Conservation (phyloP, 2,888 invertebrate species). For the Dione juno region DNA sequence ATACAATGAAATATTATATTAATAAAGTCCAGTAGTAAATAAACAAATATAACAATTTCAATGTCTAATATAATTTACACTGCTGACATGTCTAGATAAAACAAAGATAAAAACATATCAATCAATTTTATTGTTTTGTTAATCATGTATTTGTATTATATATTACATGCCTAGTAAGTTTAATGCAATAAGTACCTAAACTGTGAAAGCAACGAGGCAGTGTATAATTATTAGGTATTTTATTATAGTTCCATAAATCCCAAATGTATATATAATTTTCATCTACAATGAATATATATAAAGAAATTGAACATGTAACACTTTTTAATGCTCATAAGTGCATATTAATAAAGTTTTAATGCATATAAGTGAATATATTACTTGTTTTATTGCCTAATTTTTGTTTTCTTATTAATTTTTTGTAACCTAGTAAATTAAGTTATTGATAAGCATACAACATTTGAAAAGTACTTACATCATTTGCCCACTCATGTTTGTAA, state of each 20-base stretch:
- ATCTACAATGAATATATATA: too few species aligned
- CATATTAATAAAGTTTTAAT: too few species aligned
- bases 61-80: background rate
- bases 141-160: background rate
- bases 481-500: constrained; percentile 95
- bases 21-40: constrained; percentile 18
- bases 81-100: background rate
- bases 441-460: background rate
- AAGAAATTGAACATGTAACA: background rate
- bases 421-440: background rate
- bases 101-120: constrained; percentile 7
- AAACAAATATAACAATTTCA: constrained; percentile 14
- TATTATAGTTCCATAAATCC: background rate
- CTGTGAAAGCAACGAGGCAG: background rate
- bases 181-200: background rate
- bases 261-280: background rate
- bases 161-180: background rate
- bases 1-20: background rate
- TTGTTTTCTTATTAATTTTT: background rate
- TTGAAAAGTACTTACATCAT: constrained; percentile 82
- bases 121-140: constrained; percentile 8
- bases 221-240: background rate
- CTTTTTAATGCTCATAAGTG: background rate
- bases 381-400: background rate
- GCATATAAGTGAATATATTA: background rate